Evolutionary conservation across 2,113 vertebrate genomes (phyloP), one percentile per base, ranked within the genome.

Genomic region (Sceloporus undulatus): DNA sequence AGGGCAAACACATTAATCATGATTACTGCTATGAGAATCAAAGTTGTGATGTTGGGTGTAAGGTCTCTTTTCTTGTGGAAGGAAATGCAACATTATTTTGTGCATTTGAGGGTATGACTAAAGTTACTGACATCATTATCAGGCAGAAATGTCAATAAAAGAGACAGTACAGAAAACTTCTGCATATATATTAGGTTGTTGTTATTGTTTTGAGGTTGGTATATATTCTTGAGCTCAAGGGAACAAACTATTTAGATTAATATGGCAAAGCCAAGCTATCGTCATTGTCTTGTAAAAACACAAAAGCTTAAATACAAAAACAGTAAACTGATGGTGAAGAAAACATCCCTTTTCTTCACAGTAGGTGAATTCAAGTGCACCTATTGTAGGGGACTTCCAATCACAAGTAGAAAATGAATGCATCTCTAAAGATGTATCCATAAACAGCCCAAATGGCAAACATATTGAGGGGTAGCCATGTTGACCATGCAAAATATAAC

Each of bases 11-110:
- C 19, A 65, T 79, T 65, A 27, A 83, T 86, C 52, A 19, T 29
- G 19, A 40, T 56, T 59, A 91, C 9, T 75, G n/a, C 81, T 90
- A 79, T 79, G 78, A 71, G 29, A 83, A n/a, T 86, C 52, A 71
- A 21, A 48, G 48, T 2, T 88, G 27, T 85, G 78, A 91, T 82
- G 59, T 54, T 48, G 10, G 1, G 71, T 40, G 9, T 83, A 89
- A 70, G 74, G 10, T 0, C 9, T 79, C 83, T 91, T 70, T 48
- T 4, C 25, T 75, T 77, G 68, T 87, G 13, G 86, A 87, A 34
- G 56, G 3, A 79, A 52, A 10, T 79, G 78, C 52, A 84, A 42
- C 0, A 0, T 65, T 73, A 4, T 1, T 82, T 78, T 81, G 65
- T 54, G 56, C 78, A 56, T 29, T 38, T 71, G 19, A 82, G 1